phyloP scores from a whole-genome alignment of 2,113 vertebrate genomes.

The Stercorarius parasiticus region DNA sequence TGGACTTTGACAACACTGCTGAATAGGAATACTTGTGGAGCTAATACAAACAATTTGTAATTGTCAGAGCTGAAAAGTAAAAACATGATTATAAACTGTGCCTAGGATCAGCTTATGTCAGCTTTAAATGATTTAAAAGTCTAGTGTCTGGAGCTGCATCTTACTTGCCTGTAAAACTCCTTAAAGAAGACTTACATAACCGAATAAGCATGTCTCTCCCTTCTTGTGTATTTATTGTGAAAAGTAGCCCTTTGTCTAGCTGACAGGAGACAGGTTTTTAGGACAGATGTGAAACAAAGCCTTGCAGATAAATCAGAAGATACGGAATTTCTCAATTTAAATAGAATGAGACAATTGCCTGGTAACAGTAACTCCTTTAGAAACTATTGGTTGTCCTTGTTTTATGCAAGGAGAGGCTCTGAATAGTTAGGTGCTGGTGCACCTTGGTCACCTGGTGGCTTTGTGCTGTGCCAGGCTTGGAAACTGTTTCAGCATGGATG shows the following conservation, averaged over 20 bases:
- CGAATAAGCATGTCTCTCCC: neutral
- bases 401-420: neutral
- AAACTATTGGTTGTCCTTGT: neutral
- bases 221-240: neutral
- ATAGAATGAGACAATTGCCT: neutral
- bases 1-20: neutral
- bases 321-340: neutral
- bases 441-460: neutral
- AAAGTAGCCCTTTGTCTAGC: constrained; percentile 33
- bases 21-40: neutral
- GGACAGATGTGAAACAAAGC: neutral
- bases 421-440: neutral
- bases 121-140: constrained; percentile 60
- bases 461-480: neutral
- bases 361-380: neutral
- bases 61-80: constrained; percentile 37
- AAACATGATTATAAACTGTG: constrained; percentile 36
- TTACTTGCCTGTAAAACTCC: constrained; percentile 24
- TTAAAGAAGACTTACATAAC: neutral
- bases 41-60: constrained; percentile 46
- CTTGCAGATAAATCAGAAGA: neutral
- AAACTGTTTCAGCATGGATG: neutral
- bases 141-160: constrained; percentile 31
- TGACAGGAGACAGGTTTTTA: constrained; percentile 7
- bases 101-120: constrained; percentile 38